Conservation (phyloP, 2,888 invertebrate genomes). For the Chironomus riparius region DNA sequence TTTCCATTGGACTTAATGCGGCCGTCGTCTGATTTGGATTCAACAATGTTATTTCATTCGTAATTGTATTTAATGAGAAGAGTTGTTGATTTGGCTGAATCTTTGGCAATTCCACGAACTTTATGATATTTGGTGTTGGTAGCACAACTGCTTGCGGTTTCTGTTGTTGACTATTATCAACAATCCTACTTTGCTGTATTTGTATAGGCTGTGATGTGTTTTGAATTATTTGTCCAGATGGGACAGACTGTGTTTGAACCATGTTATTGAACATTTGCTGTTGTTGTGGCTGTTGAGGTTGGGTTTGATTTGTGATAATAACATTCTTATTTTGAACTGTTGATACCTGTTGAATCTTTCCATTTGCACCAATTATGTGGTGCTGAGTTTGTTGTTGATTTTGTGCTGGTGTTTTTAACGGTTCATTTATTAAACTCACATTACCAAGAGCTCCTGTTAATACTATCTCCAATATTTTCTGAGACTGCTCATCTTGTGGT, state of each 20-base stretch:
- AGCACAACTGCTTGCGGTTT: conserved; percentile 25
- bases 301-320: conserved; percentile 12
- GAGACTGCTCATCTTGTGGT: conserved; percentile 46
- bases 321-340: conserved; percentile 24
- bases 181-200: conserved; percentile 25
- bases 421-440: conserved; percentile 41
- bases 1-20: conserved; percentile 40
- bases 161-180: not conserved
- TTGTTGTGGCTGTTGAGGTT: conserved; percentile 13
- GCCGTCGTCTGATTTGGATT: conserved; percentile 41
- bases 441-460: conserved; percentile 42
- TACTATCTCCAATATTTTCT: conserved; percentile 41
- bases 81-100: conserved; percentile 41
- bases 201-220: not conserved
- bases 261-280: not conserved
- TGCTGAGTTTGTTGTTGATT: conserved; percentile 28
- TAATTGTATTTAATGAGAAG: conserved; percentile 41
- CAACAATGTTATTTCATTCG: conserved; percentile 43
- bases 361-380: conserved; percentile 21
- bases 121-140: conserved; percentile 32
- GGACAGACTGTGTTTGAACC: not conserved
- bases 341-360: conserved; percentile 16
- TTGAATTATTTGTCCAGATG: not conserved
- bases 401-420: conserved; percentile 28
- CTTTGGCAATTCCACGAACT: conserved; percentile 40